Evolutionary conservation across 2,113 vertebrate genomes (phyloP).

Genomic region (Herpetotheres cachinnans): DNA sequence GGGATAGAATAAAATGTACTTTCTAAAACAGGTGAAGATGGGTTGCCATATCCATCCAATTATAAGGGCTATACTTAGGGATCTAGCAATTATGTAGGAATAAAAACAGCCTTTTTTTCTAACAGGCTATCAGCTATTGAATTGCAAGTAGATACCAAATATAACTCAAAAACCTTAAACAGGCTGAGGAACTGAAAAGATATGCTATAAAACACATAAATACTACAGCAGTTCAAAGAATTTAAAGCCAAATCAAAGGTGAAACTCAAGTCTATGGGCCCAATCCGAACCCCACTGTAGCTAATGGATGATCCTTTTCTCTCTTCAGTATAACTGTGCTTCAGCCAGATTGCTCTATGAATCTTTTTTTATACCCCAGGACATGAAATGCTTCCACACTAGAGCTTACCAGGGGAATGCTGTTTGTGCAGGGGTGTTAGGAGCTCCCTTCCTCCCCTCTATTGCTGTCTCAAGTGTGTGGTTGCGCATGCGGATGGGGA

Average conservation of each 20-base stretch:
- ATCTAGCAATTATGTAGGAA: constrained; percentile 16
- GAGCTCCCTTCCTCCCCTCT: background rate
- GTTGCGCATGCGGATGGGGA: background rate
- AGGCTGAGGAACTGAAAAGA: background rate
- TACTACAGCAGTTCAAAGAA: background rate
- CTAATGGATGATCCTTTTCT: background rate
- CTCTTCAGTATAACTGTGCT: background rate
- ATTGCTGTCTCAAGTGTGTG: background rate
- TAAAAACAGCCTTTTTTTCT: background rate
- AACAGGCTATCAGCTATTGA: constrained; percentile 6
- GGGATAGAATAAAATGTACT: background rate
- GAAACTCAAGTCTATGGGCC: background rate
- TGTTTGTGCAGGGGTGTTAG: background rate
- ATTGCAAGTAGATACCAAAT: constrained; percentile 1
- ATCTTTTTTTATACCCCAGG: background rate
- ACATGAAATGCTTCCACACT: background rate
- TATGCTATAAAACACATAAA: background rate
- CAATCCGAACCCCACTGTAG: background rate
- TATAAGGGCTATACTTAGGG: background rate
- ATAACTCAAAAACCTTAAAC: constrained; percentile 12
- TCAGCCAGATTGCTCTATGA: background rate
- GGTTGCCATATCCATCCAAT: constrained; percentile 17
- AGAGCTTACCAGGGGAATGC: background rate
- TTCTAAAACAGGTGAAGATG: constrained; percentile 3
- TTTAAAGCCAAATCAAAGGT: background rate